phyloP scores from a whole-genome alignment of 1,140 invertebrate species.

The Cotesia vestalis region DNA sequence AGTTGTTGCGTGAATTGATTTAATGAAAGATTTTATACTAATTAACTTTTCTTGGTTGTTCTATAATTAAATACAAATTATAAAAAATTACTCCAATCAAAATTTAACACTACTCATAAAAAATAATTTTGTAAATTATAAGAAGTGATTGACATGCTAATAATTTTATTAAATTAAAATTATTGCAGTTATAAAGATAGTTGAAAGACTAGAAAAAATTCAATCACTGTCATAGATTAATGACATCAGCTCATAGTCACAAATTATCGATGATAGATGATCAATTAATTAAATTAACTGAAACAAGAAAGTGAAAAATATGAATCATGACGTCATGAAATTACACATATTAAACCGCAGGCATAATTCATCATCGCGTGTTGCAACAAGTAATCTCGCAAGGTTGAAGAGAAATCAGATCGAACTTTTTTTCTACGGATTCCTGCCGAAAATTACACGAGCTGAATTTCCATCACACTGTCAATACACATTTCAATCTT shows the following conservation, averaged over 20 bases:
- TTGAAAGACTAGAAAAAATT: no score
- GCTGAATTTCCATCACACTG: not conserved
- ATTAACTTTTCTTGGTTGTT: no score
- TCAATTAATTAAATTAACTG: not conserved
- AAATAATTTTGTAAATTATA: no score
- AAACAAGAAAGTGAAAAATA: not conserved
- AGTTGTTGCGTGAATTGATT: no score
- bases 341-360: not conserved
- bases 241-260: not conserved
- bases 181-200: no score
- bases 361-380: not conserved
- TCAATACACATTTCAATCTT: not conserved
- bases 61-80: no score
- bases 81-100: no score
- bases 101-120: no score
- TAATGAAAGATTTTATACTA: no score
- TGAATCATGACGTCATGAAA: not conserved
- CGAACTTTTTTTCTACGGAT: not conserved
- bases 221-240: no score
- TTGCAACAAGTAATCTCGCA: not conserved
- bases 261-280: not conserved
- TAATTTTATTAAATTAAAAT: no score
- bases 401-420: constrained; percentile 4
- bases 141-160: no score
- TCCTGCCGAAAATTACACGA: not conserved